Conservation (phyloP, 2,797 vertebrate genomes). For the Pogoniulus pusillus region DNA sequence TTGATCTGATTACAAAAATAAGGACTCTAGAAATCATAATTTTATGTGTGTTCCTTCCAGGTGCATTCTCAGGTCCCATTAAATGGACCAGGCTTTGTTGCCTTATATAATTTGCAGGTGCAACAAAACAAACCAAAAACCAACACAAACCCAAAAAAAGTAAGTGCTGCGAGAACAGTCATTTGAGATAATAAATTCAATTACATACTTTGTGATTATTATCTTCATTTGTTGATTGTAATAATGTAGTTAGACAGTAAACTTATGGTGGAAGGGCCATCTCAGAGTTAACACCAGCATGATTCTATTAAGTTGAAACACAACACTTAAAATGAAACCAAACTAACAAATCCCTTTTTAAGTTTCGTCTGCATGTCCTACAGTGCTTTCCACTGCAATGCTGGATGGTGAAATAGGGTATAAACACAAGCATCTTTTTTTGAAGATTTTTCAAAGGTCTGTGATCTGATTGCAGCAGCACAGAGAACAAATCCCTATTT, state of each 20-base stretch:
- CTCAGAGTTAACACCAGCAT: neutral
- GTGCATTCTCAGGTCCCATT: neutral
- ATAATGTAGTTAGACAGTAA: neutral
- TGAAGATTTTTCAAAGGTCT: neutral
- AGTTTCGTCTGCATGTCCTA: neutral
- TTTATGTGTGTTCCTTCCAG: neutral
- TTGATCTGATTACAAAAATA: neutral
- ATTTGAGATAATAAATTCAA: neutral
- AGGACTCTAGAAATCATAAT: neutral
- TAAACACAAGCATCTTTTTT: neutral
- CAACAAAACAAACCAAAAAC: neutral
- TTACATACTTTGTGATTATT: neutral
- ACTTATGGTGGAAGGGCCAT: neutral
- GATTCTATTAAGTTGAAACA: neutral
- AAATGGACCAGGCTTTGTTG: neutral
- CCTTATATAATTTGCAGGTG: neutral
- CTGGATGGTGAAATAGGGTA: neutral
- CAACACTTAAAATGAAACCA: neutral
- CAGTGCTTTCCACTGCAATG: neutral
- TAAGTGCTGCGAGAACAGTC: neutral
- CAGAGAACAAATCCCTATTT: neutral
- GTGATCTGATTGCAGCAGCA: neutral
- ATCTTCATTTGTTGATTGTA: neutral
- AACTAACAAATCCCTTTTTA: neutral
- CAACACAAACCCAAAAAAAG: neutral